Percentiles rank a stretch among this genome's conserved stretches.
Evolutionary conservation across 2,113 vertebrate species (phyloP).

Genomic region (Illadopsis cleaveri): DNA sequence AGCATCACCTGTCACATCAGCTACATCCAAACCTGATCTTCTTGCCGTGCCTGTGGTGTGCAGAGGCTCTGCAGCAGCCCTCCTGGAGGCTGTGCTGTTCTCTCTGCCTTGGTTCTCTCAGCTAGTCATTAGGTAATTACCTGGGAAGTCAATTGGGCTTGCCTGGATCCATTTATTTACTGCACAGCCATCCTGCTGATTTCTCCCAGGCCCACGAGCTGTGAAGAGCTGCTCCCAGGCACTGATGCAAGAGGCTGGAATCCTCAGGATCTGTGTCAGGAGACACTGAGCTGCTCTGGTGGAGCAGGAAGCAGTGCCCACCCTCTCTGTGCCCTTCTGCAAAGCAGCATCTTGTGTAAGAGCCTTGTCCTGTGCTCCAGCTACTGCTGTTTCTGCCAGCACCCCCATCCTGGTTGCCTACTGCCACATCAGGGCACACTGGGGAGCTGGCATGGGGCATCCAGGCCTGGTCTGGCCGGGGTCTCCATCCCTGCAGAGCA

Average conservation of each 20-base stretch:
- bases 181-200: not conserved
- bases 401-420: fast-evolving
- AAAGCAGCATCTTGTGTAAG: not conserved
- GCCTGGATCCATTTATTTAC: not conserved
- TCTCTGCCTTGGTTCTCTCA: not conserved
- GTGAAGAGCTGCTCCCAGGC: not conserved
- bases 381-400: not conserved
- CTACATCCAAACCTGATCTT: not conserved
- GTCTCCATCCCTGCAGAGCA: not conserved
- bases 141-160: not conserved
- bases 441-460: fast-evolving
- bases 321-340: not conserved
- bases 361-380: not conserved
- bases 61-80: not conserved
- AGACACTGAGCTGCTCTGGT: not conserved
- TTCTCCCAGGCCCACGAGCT: not conserved
- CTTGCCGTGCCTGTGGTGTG: not conserved
- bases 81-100: not conserved
- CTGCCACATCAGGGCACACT: not conserved
- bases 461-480: fast-evolving
- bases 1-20: not conserved
- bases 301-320: not conserved
- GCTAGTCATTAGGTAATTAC: not conserved
- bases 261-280: not conserved
- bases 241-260: not conserved